A percentile compares a stretch with the other conserved stretches of the same genome.
phyloP scores from a whole-genome alignment of 2,888 invertebrate species.

The Rhagonycha lutea region DNA sequence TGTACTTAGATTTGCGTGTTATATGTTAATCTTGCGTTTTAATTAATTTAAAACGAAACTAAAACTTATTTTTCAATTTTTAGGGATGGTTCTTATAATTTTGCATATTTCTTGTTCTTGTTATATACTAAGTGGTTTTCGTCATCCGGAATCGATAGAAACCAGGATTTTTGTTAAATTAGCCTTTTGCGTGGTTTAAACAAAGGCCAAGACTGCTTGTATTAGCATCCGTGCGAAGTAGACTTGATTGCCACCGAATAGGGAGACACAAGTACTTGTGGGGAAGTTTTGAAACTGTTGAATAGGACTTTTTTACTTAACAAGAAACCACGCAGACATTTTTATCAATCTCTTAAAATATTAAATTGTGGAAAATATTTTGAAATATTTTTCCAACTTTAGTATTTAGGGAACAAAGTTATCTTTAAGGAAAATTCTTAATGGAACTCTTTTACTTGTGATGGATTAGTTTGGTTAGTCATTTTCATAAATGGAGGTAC shows the following conservation, averaged over 20 bases:
- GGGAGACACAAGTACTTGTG: neutral
- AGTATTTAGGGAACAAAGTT: neutral
- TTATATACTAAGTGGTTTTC: conserved; percentile 7
- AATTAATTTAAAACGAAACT: neutral
- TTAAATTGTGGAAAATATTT: neutral
- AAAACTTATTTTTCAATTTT: neutral
- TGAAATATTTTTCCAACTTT: neutral
- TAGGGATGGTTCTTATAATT: neutral
- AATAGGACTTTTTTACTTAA: neutral
- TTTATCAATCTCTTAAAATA: neutral
- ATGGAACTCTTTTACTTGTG: too few species aligned
- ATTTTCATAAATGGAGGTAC: too few species aligned
- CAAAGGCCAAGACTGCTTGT: conserved; percentile 6
- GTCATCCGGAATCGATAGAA: conserved; percentile 9
- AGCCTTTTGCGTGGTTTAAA: conserved; percentile 10
- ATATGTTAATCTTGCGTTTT: neutral
- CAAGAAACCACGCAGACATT: neutral
- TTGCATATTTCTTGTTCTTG: neutral
- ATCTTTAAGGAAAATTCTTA: neutral
- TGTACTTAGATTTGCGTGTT: neutral
- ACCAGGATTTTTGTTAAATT: conserved; percentile 14
- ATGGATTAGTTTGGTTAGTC: too few species aligned
- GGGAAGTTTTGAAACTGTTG: conserved; percentile 1
- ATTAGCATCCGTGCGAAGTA: conserved; percentile 7
- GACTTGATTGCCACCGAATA: neutral